These are phyloP conservation scores for Peromyscus leucopus DNA, from an alignment of 2,113 vertebrate species.

Conservation along the genomic window DNA sequence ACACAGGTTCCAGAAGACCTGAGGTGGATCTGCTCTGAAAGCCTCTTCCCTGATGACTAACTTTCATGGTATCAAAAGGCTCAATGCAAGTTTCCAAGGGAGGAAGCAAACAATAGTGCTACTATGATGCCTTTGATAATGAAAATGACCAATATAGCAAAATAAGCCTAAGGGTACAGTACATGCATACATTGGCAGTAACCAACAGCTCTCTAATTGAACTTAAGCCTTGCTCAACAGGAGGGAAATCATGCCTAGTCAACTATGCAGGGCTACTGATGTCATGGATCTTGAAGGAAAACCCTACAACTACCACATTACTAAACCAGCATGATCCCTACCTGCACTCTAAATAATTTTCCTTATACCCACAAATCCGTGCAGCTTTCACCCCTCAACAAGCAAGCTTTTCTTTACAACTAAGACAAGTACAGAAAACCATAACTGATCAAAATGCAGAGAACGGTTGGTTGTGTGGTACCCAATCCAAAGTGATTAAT, in stretches of 20 bases:
- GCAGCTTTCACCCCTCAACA: neutral
- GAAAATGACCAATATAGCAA: neutral
- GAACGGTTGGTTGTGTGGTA: neutral
- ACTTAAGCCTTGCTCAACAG: neutral
- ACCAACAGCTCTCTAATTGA: neutral
- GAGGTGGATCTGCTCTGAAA: neutral
- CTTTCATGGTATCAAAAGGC: neutral
- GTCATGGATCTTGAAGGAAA: neutral
- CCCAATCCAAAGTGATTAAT: neutral
- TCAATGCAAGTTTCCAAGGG: neutral
- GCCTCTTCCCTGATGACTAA: neutral
- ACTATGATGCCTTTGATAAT: neutral
- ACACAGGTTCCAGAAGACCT: neutral
- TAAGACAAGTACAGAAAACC: neutral
- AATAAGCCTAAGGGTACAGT: neutral
- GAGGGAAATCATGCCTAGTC: neutral
- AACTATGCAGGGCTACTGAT: neutral
- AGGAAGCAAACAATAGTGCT: neutral
- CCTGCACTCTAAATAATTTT: neutral
- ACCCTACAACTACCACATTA: neutral
- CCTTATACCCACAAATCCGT: neutral
- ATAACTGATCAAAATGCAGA: neutral
- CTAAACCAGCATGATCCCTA: neutral
- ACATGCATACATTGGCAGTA: neutral
- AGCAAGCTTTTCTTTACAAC: neutral